Percentiles rank a stretch among this genome's conserved stretches.
phyloP scores from a whole-genome alignment of 2,888 invertebrate species.

The Ochropacha duplaris region DNA sequence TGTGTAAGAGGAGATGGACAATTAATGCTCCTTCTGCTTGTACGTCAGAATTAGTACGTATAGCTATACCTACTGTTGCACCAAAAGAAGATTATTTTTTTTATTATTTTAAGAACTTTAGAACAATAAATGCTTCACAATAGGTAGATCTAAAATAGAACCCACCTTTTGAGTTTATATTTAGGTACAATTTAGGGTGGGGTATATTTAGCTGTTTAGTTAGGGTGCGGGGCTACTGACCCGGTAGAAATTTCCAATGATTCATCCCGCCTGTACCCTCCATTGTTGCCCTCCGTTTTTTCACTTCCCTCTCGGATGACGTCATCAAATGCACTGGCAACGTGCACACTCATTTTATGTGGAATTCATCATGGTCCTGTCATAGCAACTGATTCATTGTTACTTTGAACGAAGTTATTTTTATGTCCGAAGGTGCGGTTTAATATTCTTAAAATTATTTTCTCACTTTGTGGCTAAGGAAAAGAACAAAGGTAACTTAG shows the following conservation, averaged over 20 bases:
- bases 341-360: slow-evolving; percentile 45
- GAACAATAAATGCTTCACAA: background rate
- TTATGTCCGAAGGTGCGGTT: slow-evolving; percentile 32
- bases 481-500: background rate
- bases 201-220: slow-evolving; percentile 61
- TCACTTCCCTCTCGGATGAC: slow-evolving; percentile 66
- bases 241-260: slow-evolving; percentile 73
- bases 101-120: background rate
- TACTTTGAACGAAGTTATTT: slow-evolving; percentile 42
- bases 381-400: slow-evolving; percentile 66
- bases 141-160: background rate
- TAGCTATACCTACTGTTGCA: too few species aligned
- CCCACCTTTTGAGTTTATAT: slow-evolving; percentile 37
- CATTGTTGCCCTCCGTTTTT: slow-evolving; percentile 60
- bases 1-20: slow-evolving; percentile 26
- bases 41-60: slow-evolving; percentile 8
- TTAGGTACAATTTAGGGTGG: slow-evolving; percentile 49
- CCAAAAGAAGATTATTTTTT: background rate
- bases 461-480: slow-evolving; percentile 11
- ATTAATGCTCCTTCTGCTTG: slow-evolving; percentile 38
- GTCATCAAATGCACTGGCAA: slow-evolving; percentile 63
- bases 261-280: slow-evolving; percentile 76
- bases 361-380: slow-evolving; percentile 61
- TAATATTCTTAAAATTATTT: slow-evolving; percentile 31
- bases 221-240: slow-evolving; percentile 69